Evolutionary conservation across 2,797 vertebrate genomes (phyloP).

Genomic region (Semaprochilodus insignis): DNA sequence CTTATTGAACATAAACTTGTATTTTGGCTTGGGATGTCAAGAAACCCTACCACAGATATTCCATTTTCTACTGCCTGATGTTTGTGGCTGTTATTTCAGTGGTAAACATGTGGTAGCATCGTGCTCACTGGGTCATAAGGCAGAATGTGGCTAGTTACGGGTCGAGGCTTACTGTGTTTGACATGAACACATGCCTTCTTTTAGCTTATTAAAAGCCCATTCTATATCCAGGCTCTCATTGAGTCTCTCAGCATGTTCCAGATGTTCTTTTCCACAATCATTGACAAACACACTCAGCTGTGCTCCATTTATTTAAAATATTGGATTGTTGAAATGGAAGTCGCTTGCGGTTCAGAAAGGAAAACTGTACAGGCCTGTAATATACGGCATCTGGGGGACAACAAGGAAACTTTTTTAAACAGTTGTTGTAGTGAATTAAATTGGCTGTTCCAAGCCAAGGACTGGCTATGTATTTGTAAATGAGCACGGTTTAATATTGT

Average conservation of each 20-base stretch:
- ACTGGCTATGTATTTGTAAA: conserved; percentile 75
- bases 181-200: conserved; percentile 64
- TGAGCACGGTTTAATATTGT: conserved; percentile 76
- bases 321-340: conserved; percentile 76
- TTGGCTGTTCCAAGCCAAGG: conserved; percentile 85
- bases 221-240: conserved; percentile 69
- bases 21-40: not conserved
- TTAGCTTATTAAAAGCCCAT: conserved; percentile 72
- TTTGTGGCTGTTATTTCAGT: conserved; percentile 34
- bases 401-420: conserved; percentile 61
- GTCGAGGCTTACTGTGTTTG: conserved; percentile 72
- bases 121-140: conserved; percentile 63
- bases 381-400: conserved; percentile 63
- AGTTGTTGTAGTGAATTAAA: conserved; percentile 77
- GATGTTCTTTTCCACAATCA: conserved; percentile 67
- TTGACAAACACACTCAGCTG: conserved; percentile 39
- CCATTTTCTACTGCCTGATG: conserved; percentile 23
- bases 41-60: conserved; percentile 1
- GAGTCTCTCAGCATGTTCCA: conserved; percentile 68
- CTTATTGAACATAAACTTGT: conserved; percentile 42
- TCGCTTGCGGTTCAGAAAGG: conserved; percentile 70
- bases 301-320: conserved; percentile 64
- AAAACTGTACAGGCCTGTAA: conserved; percentile 60
- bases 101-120: conserved; percentile 29
- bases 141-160: conserved; percentile 75